Base-by-base conservation (phyloP, 2,888 invertebrate species). In the Sthenelais limicola region DNA sequence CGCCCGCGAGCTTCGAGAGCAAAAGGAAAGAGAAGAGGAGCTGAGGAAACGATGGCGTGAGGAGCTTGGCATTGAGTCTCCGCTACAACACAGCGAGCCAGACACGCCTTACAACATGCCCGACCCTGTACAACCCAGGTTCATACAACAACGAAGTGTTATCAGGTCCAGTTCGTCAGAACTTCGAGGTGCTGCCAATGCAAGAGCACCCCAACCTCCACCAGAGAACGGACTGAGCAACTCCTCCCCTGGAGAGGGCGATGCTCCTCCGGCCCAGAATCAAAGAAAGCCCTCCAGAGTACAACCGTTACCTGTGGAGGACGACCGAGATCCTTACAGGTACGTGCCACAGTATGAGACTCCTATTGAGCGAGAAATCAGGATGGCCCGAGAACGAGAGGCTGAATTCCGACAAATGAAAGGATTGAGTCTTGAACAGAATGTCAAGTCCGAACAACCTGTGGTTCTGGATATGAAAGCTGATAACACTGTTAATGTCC, bases 351-450 rank as follows among this genome's bases (percentile, higher is more conserved):
- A 73, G 54, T 43, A 73, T 43, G 90, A 90, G 81, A 89, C 90
- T 3, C 90, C 90, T 4, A 90, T 90, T 52, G 90, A 90, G 79
- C 82, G 89, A 35, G 90, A 90, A 80, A 90, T 90, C 68, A 86
- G 90, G 30, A 75, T 90, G 73, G 86, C 89, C 3, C 81, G 86
- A 35, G 90, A 90, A 76, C 80, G 90, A 30, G 90, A 90, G 81
- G 89, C 89, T 73, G 90, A 89, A 77, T 84, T 89, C 38, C 82
- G 89, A 33, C 74, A 83, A 47, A 79, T 82, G 66, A 84, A 86
- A 80, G 86, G 86, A 62, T 79, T 83, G 73, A 81, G 83, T 21
- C 79, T 12, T 12, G 62, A 80, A 30, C 74, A 82, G 18, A 68
- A 51, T 30, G 26, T 43, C 2, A 15, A 30, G 3, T n/a, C 21